Percentiles rank a stretch among this genome's conserved stretches.
These are phyloP conservation scores for Ceyx melanurus DNA, from an alignment of 2,113 vertebrate species.

Conservation along the genomic window DNA sequence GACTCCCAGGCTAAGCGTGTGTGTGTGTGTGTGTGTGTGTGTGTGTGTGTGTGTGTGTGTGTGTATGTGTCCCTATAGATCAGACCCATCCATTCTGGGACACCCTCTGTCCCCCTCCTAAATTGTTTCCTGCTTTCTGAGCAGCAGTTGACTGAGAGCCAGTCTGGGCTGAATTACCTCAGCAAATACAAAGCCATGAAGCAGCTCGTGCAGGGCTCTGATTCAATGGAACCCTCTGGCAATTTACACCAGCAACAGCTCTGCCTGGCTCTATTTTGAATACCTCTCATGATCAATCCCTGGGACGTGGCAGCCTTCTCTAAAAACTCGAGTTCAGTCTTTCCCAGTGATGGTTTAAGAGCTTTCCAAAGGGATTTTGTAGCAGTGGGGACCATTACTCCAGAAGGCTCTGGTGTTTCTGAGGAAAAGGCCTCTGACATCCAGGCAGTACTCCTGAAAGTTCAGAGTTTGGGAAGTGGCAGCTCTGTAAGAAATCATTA, in stretches of 20 bases:
- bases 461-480: background rate
- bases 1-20: background rate
- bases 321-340: background rate
- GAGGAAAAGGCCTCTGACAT: constrained; percentile 27
- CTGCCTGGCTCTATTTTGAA: background rate
- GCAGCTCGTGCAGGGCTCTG: background rate
- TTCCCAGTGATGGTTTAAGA: constrained; percentile 7
- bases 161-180: background rate
- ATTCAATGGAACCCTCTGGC: background rate
- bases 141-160: background rate
- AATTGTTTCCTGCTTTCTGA: background rate
- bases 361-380: constrained; percentile 50
- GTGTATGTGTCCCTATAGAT: background rate
- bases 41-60: too few relatives aligned
- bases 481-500: constrained; percentile 33
- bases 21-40: too few relatives aligned
- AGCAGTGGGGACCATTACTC: constrained; percentile 19
- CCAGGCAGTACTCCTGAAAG: background rate
- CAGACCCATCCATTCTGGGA: background rate
- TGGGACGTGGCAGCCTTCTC: background rate
- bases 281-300: background rate
- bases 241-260: background rate
- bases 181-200: background rate
- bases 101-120: background rate
- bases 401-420: constrained; percentile 40